Evolutionary conservation across 1,140 invertebrate genomes (phyloP).

Genomic region (Polypedilum pembai): DNA sequence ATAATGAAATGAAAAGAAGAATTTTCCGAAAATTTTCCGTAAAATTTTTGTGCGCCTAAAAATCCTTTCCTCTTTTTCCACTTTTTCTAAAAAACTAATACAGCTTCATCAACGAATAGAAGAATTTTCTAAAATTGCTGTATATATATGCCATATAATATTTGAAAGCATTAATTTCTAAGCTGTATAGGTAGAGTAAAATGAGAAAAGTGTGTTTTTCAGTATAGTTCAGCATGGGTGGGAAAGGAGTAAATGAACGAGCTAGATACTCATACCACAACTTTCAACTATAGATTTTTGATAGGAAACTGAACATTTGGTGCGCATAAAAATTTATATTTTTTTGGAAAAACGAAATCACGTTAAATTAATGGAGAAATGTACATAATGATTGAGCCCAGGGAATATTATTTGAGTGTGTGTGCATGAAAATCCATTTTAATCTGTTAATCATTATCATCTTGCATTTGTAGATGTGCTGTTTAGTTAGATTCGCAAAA

Average conservation of each 20-base stretch:
- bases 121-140: slow-evolving; percentile 23
- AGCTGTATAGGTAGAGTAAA: not conserved
- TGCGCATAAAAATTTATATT: slow-evolving; percentile 9
- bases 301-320: slow-evolving; percentile 16
- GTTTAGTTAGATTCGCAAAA: not conserved
- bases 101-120: slow-evolving; percentile 17
- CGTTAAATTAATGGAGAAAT: too few species aligned
- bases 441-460: slow-evolving; percentile 26
- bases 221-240: too few species aligned
- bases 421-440: not conserved
- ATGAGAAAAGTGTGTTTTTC: too few species aligned
- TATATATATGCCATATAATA: not conserved
- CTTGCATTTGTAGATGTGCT: slow-evolving; percentile 27
- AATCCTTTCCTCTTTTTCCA: not conserved
- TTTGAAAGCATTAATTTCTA: slow-evolving; percentile 20
- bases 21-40: slow-evolving; percentile 27
- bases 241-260: too few species aligned
- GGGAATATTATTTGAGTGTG: too few species aligned
- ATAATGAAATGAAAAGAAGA: slow-evolving; percentile 7
- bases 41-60: slow-evolving; percentile 12
- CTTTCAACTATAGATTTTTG: not conserved
- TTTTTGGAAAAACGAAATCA: not conserved
- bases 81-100: slow-evolving; percentile 26
- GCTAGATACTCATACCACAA: not conserved
- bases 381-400: too few species aligned